These are phyloP conservation scores for Cydia fagiglandana DNA, from an alignment of 1,140 invertebrate genomes.

Conservation along the genomic window DNA sequence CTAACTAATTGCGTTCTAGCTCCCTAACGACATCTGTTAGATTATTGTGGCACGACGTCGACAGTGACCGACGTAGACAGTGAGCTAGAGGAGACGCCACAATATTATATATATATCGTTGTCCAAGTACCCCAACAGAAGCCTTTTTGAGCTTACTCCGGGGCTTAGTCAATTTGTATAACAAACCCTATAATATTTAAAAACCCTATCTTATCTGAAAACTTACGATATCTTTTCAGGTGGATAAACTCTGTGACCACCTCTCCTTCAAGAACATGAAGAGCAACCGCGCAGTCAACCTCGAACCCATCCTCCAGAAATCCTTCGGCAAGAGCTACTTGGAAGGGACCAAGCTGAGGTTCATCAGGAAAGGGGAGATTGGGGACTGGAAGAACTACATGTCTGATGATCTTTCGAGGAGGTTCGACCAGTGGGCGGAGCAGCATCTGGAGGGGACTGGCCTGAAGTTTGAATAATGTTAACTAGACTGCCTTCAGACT, in stretches of 20 bases:
- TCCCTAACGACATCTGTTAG: too few relatives aligned
- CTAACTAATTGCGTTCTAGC: too few relatives aligned
- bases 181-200: too few relatives aligned
- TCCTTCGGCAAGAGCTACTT: constrained; percentile 75
- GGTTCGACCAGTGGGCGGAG: constrained; percentile 88
- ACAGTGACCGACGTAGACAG: too few relatives aligned
- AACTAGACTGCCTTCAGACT: neutral
- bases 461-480: constrained; percentile 80
- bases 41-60: too few relatives aligned
- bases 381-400: constrained; percentile 93
- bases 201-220: too few relatives aligned
- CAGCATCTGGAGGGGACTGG: constrained; percentile 83
- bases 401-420: constrained; percentile 83
- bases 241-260: constrained; percentile 85
- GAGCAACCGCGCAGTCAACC: constrained; percentile 87
- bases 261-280: constrained; percentile 91
- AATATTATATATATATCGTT: too few relatives aligned
- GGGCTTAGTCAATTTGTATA: too few relatives aligned
- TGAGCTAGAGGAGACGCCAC: too few relatives aligned
- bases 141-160: too few relatives aligned
- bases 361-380: constrained; percentile 90
- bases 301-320: constrained; percentile 81
- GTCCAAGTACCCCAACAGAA: too few relatives aligned
- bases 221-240: constrained; percentile 14
- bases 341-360: constrained; percentile 81